Base-by-base conservation (phyloP, 2,797 vertebrate genomes). In the Pantherophis vulpinus region DNA sequence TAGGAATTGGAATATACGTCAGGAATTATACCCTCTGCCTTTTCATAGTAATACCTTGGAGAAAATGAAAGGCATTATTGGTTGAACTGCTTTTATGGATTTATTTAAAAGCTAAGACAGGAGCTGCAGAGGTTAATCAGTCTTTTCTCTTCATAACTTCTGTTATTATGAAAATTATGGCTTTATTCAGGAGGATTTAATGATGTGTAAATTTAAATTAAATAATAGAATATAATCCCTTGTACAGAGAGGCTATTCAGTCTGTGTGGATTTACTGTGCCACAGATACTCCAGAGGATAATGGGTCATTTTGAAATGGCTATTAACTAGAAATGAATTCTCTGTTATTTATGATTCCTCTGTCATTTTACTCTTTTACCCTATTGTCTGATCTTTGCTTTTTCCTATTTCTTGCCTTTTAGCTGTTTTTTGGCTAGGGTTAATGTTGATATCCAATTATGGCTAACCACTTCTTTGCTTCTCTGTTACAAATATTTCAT, bases 281-380 rank as follows among this genome's bases (percentile, higher is more conserved):
- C 51, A n/a, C 12, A 83, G 86, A 90, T 89, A 90, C 61, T 87
- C 90, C 79, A 89, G 86, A 86, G 86, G 89, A 92, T 94, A 94
- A 91, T 91, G 79, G 89, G 66, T 93, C 90, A 93, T 91, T 63
- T 93, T 79, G 59, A 93, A 92, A 94, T 92, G 37, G 23, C 91
- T 88, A 60, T 92, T 91, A 93, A 88, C 87, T 87, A 87, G 58
- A 91, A 60, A 86, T 88, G 86, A 87, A 29, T 83, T 27, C 63
- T 89, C 87, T 86, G 87, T 89, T 91, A 93, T 93, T 93, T 89
- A 93, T 89, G 87, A 89, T 59, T 89, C 63, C 66, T 74, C 90
- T 63, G 51, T 86, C 91, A 91, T 91, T 91, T 91, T 89, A 89
- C 25, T 42, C 86, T 83, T 83, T 88, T 66, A 58, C 42, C 58